phyloP scores from a whole-genome alignment of 2,888 invertebrate species.

The Drosophila fungiperda region DNA sequence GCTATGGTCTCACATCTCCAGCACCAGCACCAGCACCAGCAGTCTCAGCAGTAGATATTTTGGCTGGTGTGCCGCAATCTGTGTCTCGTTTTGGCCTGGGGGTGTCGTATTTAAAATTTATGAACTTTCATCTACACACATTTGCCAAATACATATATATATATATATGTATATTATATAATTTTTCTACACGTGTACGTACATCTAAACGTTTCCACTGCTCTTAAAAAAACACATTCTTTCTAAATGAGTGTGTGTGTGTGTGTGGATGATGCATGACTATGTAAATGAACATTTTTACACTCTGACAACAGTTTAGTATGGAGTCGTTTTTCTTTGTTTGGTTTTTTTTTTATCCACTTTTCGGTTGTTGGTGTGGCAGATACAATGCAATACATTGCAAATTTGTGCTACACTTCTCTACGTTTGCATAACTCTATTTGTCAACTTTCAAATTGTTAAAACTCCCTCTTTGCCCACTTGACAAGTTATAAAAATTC shows the following conservation, averaged over 20 bases:
- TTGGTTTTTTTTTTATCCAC: constrained; percentile 23
- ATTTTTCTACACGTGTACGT: constrained; percentile 53
- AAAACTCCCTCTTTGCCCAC: constrained; percentile 23
- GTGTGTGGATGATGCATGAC: constrained; percentile 71
- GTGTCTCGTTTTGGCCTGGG: constrained; percentile 58
- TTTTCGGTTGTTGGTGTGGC: constrained; percentile 12
- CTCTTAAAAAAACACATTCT: constrained; percentile 12
- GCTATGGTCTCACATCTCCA: constrained; percentile 16
- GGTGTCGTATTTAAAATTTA: constrained; percentile 69
- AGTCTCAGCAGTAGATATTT: constrained; percentile 42
- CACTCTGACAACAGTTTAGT: constrained; percentile 75
- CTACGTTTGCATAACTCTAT: constrained; percentile 72
- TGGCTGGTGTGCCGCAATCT: constrained; percentile 76
- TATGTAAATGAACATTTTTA: constrained; percentile 76
- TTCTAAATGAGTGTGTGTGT: not conserved
- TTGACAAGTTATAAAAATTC: constrained; percentile 25
- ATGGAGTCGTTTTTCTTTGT: constrained; percentile 51
- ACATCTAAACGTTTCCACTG: constrained; percentile 45
- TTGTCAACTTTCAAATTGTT: constrained; percentile 70
- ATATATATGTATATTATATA: constrained; percentile 50
- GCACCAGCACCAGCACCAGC: not conserved
- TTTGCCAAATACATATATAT: not conserved
- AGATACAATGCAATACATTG: constrained; percentile 25
- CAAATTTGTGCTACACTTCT: constrained; percentile 49
- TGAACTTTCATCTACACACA: constrained; percentile 61